Percentiles rank a stretch among this genome's conserved stretches.
These are phyloP conservation scores for Drosophila dunni DNA, from an alignment of 1,140 invertebrate genomes.

Conservation along the genomic window DNA sequence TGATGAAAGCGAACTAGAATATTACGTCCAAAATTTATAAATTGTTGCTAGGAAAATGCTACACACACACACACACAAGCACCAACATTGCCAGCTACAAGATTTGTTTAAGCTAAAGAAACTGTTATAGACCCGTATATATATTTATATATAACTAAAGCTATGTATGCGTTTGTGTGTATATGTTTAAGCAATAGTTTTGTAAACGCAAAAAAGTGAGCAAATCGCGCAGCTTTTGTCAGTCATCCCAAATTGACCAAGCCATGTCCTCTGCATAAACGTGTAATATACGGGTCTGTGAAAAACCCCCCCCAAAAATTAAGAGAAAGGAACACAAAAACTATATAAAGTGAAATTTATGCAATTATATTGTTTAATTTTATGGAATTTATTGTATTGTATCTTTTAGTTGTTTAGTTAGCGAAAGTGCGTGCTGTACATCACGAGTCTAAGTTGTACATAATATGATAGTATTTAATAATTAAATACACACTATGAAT, in stretches of 20 bases:
- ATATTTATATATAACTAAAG: constrained; percentile 6
- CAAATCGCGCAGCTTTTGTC: constrained; percentile 9
- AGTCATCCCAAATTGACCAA: constrained; percentile 49
- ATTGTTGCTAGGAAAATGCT: neutral
- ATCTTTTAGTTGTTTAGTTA: constrained; percentile 19
- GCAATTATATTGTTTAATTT: constrained; percentile 3
- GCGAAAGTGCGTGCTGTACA: constrained; percentile 25
- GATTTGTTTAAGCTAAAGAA: neutral
- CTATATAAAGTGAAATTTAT: neutral
- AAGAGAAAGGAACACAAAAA: neutral
- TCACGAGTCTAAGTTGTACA: constrained; percentile 19
- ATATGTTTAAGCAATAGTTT: constrained; percentile 15
- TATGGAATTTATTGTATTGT: constrained; percentile 10
- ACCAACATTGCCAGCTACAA: neutral
- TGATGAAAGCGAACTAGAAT: constrained; percentile 7
- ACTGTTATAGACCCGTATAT: neutral
- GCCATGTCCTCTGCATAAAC: constrained; percentile 50
- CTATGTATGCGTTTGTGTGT: constrained; percentile 8
- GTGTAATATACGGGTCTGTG: constrained; percentile 11
- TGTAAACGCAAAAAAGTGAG: neutral
- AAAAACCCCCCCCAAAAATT: neutral
- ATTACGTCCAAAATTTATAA: constrained; percentile 38
- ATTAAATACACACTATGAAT: neutral
- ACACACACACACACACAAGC: neutral
- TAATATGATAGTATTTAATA: constrained; percentile 6